Evolutionary conservation across 2,888 invertebrate genomes (phyloP).

Genomic region (Drosophila rellima): DNA sequence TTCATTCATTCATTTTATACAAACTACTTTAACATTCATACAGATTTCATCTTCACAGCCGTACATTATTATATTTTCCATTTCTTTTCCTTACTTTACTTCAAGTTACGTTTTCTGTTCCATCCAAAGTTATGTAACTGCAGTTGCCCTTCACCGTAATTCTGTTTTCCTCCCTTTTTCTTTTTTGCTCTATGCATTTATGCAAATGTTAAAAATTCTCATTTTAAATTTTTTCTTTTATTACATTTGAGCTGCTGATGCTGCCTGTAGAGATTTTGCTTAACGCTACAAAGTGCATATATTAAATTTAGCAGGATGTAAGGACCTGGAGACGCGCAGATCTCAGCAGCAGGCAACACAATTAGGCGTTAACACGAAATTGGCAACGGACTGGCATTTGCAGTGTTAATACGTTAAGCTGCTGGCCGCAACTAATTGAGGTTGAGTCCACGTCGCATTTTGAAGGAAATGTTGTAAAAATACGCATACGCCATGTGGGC

Average conservation of each 20-base stretch:
- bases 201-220: slow-evolving; percentile 63
- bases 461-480: slow-evolving; percentile 45
- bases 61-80: slow-evolving; percentile 17
- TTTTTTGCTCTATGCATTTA: slow-evolving; percentile 42
- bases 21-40: slow-evolving; percentile 34
- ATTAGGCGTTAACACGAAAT: slow-evolving; percentile 39
- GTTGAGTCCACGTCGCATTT: slow-evolving; percentile 14
- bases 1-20: slow-evolving; percentile 14
- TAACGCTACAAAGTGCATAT: slow-evolving; percentile 44
- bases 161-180: neutral
- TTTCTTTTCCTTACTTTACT: slow-evolving; percentile 19
- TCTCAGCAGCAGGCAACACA: slow-evolving; percentile 25
- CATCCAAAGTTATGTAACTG: slow-evolving; percentile 46
- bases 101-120: slow-evolving; percentile 7
- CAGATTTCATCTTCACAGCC: slow-evolving; percentile 20
- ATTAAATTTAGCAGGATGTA: slow-evolving; percentile 15
- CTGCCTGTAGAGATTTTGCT: slow-evolving; percentile 32
- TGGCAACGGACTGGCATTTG: slow-evolving; percentile 16
- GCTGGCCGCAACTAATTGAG: slow-evolving; percentile 50
- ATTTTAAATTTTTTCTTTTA: slow-evolving; percentile 52
- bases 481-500: slow-evolving; percentile 48
- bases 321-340: neutral
- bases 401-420: slow-evolving; percentile 34
- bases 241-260: slow-evolving; percentile 54
- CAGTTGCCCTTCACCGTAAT: slow-evolving; percentile 22